These are phyloP conservation scores for Ivindomyrus marchei DNA, from an alignment of 2,113 vertebrate genomes.

Conservation along the genomic window DNA sequence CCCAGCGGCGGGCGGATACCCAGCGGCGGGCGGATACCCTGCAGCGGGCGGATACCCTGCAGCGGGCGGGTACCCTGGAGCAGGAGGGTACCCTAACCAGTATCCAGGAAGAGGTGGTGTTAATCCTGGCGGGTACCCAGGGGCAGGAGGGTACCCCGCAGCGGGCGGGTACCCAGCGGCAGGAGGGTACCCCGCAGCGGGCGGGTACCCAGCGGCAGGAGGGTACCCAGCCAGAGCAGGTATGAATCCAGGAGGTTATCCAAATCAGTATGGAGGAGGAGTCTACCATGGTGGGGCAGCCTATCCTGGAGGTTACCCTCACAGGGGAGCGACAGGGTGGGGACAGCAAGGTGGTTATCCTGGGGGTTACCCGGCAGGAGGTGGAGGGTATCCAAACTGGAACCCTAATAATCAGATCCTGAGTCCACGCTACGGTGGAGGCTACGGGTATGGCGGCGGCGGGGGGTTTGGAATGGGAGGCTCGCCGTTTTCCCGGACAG, in stretches of 20 bases:
- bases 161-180: constrained; percentile 25
- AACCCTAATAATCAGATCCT: constrained; percentile 58
- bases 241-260: constrained; percentile 17
- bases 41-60: constrained; percentile 19
- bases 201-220: constrained; percentile 26
- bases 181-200: constrained; percentile 21
- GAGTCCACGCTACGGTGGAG: constrained; percentile 53
- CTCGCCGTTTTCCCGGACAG: constrained; percentile 52
- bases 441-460: constrained; percentile 45
- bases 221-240: constrained; percentile 30
- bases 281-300: constrained; percentile 28
- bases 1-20: constrained; percentile 21
- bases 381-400: constrained; percentile 55
- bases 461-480: constrained; percentile 34
- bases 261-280: constrained; percentile 21
- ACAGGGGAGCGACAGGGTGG: constrained; percentile 5
- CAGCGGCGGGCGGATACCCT: constrained; percentile 16
- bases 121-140: constrained; percentile 29
- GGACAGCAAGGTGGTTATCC: constrained; percentile 34
- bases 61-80: constrained; percentile 27
- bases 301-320: constrained; percentile 28
- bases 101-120: constrained; percentile 17
- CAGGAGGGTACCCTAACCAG: constrained; percentile 8
- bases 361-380: constrained; percentile 36
- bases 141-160: constrained; percentile 10